phyloP scores from a whole-genome alignment of 2,113 vertebrate species.

The Ivindomyrus marchei region DNA sequence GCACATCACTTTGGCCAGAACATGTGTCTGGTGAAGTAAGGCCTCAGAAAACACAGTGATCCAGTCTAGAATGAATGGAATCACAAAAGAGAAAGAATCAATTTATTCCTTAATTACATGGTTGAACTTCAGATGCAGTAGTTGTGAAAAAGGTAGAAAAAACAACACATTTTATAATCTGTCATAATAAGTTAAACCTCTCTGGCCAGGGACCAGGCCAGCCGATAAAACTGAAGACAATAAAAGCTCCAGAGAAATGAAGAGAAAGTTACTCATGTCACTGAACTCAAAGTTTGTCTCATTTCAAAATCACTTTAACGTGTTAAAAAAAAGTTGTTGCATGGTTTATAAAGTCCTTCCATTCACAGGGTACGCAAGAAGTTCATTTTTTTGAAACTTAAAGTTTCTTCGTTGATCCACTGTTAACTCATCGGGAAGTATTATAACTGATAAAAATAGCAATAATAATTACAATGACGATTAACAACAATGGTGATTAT shows the following conservation, averaged over 20 bases:
- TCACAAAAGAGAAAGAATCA: constrained; percentile 50
- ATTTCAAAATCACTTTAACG: constrained; percentile 42
- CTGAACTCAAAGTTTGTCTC: constrained; percentile 50
- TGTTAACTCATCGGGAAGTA: constrained; percentile 62
- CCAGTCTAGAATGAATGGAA: constrained; percentile 37
- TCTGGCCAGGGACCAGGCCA: constrained; percentile 50
- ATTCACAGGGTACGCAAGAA: constrained; percentile 41
- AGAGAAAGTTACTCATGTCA: constrained; percentile 40
- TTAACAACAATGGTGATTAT: constrained; percentile 43
- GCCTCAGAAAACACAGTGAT: background rate
- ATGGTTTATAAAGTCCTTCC: constrained; percentile 53
- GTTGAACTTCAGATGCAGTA: constrained; percentile 64
- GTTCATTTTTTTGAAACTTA: constrained; percentile 45
- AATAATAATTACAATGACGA: constrained; percentile 35
- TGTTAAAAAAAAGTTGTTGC: constrained; percentile 35
- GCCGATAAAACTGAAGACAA: constrained; percentile 59
- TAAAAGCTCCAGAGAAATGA: constrained; percentile 50
- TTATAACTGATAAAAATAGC: constrained; percentile 65
- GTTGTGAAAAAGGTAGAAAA: constrained; percentile 73
- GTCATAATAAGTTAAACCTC: constrained; percentile 82
- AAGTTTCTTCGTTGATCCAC: constrained; percentile 67
- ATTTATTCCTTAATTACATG: constrained; percentile 64
- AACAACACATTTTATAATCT: constrained; percentile 58
- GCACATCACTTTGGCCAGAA: background rate
- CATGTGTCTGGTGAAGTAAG: background rate